A percentile compares a stretch with the other conserved stretches of the same genome.
Conservation (phyloP, 2,113 vertebrate genomes). For the Delphinus delphis region DNA sequence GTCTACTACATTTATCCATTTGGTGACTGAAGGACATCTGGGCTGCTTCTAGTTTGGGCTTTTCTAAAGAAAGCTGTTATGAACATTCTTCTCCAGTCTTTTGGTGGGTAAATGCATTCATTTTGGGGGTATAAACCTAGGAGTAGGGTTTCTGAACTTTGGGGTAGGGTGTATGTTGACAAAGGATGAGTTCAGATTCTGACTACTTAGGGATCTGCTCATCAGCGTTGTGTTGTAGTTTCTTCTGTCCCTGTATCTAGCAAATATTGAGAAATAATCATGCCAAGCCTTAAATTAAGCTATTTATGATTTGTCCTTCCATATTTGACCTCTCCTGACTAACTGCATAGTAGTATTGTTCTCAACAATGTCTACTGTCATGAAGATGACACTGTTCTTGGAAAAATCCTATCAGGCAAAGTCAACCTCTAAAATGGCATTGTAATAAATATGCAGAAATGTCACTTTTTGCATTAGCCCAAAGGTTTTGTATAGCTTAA, state of each 20-base stretch:
- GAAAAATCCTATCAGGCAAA: conserved; percentile 85
- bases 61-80: neutral
- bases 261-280: conserved; percentile 6
- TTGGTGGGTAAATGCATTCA: neutral
- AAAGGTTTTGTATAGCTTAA: conserved; percentile 90
- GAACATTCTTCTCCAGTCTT: neutral
- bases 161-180: no score
- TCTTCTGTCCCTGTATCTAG: neutral
- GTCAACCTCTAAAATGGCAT: conserved; percentile 85
- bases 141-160: neutral
- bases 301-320: conserved; percentile 51
- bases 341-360: conserved; percentile 76
- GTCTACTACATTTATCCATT: neutral
- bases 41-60: neutral
- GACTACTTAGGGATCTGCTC: neutral
- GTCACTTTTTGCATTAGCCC: conserved; percentile 88
- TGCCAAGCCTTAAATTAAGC: neutral
- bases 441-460: conserved; percentile 88
- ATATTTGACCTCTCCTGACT: conserved; percentile 79
- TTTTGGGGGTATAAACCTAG: neutral
- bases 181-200: neutral
- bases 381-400: conserved; percentile 83
- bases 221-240: neutral
- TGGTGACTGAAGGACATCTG: neutral
- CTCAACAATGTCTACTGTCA: conserved; percentile 77